Evolutionary conservation across 2,888 invertebrate genomes (phyloP), one percentile per base, ranked within the genome.

Genomic region (Tryphoninae sp.): DNA sequence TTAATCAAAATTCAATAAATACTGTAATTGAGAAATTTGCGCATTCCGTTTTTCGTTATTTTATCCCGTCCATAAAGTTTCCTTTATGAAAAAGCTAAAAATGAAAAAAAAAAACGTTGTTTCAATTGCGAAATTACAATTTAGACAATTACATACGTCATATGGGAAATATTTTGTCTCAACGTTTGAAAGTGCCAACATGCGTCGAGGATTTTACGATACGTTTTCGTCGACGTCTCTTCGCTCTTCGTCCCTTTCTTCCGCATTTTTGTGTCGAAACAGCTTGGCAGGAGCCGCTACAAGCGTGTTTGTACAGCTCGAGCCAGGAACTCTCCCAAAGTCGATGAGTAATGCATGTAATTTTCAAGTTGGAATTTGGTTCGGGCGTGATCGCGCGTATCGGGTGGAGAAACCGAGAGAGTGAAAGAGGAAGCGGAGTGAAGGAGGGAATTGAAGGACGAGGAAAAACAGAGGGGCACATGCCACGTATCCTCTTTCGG

Each of bases 341-440:
- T 80, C 80, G 80, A 76, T 76, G 80, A 80, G 80, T 80, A 80
- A 80, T 80, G 80, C 80, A 76, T 80, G 75, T 80, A 80, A 80
- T 76, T 80, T 80, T 80, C 75, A 65, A 76, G 80, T 76, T 80
- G 75, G 75, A 80, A 80, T 80, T 75, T 58, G 69, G 69, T 69
- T 64, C 75, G 64, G 71, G 80, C 65, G 75, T 76, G 80, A 80
- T 80, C 80, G 71, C 64, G 71, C 80, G 80, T 76, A 76, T 71
- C 69, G 69, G 45, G 22, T 64, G 33, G 19, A 16, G 16, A 23
- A 22, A 55, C 19, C 19, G 49, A 53, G 49, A 51, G 8, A 62
- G 26, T 23, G 69, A 22, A n/a, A 51, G 61, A 23, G 45, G 40
- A n/a, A 55, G 58, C 26, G 53, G 49, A 74, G 53, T 23, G 16